Evolutionary conservation across 30 jellyfish, hydroid and myxozoan genomes (phyloP), one percentile per base, ranked within the genome.

Genomic region (Aurelia coerulea): DNA sequence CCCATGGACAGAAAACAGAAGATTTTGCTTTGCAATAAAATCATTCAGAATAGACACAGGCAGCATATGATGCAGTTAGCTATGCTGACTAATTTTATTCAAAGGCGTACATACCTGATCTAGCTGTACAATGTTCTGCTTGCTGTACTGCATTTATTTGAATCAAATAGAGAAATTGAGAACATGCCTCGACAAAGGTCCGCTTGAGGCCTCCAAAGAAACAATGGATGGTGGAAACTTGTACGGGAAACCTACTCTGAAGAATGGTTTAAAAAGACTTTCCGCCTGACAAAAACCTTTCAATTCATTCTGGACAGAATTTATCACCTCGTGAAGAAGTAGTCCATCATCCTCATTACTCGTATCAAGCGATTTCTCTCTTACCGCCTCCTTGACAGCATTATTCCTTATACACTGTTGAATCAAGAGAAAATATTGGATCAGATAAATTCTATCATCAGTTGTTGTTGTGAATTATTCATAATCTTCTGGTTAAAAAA

Each of bases 181-280:
- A n/a, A n/a, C n/a, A 2, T 1, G 46, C 46, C 46, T 37, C 2
- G 46, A 37, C 2, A 4, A 4, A 37, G 46, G 51, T 74, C 56
- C 63, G 31, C 32, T 23, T 35, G 56, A 75, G 76, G 90, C 19
- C 53, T 65, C 12, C 63, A 14, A 66, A 39, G 90, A 65, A 80
- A 80, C 7, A 63, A 37, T 39, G 83, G 90, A 65, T 80, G 90
- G 83, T 80, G 90, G 90, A 65, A 80, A 53, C 53, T 5, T 65
- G 88, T 78, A 18, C 58, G 88, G 88, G 62, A 60, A 35, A 34
- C 74, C 32, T 80, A 68, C 68, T 80, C 90, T 31, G 84, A 80
- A 6, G 83, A 65, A 9, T 62, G 79, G 62, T 77, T 77, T 34
- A 77, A 56, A 59, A 77, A 77, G 9, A 42, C 81, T 29, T 65